Base-by-base conservation (phyloP, 2,888 invertebrate species). In the Tetramorium bicarinatum region DNA sequence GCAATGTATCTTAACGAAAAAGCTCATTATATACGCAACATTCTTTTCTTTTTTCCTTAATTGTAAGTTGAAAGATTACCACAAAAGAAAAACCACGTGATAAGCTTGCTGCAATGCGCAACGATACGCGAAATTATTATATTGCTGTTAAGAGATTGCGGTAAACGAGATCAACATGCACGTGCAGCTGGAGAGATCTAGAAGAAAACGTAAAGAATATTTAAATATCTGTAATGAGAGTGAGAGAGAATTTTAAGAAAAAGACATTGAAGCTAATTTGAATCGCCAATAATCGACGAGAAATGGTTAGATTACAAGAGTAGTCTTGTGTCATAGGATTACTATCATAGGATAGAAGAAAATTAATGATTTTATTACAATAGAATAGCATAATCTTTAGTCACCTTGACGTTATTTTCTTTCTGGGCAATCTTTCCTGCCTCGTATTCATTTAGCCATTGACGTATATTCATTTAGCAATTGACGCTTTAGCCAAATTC, bases 361-460 rank as follows among this genome's bases (percentile, higher is more conserved):
- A 34, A 34, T 34, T 34, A 34, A 25, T 0, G 38, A 41, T 25
- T 54, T 8, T 0, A 41, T 6, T 38, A 15, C 41, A 69, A 69
- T 34, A 29, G 9, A 69, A 69, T 44, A 29, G 9, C 3, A 79
- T 59, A 80, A 80, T 59, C 61, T 69, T 38, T 59, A 77, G 88
- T 91, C 92, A 94, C 94, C 94, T 94, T 94, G 94, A 92, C 91
- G 91, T 92, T 89, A 93, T 88, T 94, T 94, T 93, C 29, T 88
- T 93, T 93, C 89, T 85, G 94, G 94, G 92, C 94, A 93, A 93
- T 93, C 89, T 93, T 94, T 94, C 94, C 94, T 93, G 94, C 88
- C 88, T 71, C 87, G 86, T 79, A 76, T 77, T 87, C 83, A 69
- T 59, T 86, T 85, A 77, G 86, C 91, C 89, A 92, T 94, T 93